Evolutionary conservation across 2,888 invertebrate species (phyloP).

Genomic region (Prenolepis imparis): DNA sequence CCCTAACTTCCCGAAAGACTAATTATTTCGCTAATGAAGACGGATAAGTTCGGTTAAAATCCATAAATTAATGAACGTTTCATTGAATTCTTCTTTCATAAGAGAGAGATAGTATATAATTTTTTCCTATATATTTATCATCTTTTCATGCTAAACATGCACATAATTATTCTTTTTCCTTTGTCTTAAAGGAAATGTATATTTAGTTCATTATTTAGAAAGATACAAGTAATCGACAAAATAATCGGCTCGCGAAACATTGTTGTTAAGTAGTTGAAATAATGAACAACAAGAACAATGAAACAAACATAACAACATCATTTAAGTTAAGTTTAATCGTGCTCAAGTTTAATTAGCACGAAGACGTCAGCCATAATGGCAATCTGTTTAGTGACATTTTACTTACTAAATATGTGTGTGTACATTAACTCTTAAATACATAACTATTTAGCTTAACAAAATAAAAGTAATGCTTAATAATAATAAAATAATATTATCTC

Average conservation of each 20-base stretch:
- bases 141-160: neutral
- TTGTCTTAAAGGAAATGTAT: neutral
- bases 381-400: neutral
- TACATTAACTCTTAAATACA: neutral
- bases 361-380: slow-evolving; percentile 25
- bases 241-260: neutral
- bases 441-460: neutral
- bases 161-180: neutral
- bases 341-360: slow-evolving; percentile 65
- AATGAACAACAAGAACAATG: slow-evolving; percentile 19
- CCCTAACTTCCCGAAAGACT: slow-evolving; percentile 30
- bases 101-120: neutral
- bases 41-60: slow-evolving; percentile 26
- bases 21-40: slow-evolving; percentile 48
- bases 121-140: neutral
- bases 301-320: slow-evolving; percentile 56
- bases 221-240: neutral
- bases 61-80: slow-evolving; percentile 5
- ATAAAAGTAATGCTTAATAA: neutral
- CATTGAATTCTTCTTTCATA: neutral
- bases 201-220: neutral
- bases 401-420: neutral
- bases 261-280: neutral
- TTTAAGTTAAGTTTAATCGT: slow-evolving; percentile 60
- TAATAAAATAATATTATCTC: neutral